Evolutionary conservation across 2,113 vertebrate species (phyloP), one percentile per base, ranked within the genome.

Genomic region (Podarcis cretensis): DNA sequence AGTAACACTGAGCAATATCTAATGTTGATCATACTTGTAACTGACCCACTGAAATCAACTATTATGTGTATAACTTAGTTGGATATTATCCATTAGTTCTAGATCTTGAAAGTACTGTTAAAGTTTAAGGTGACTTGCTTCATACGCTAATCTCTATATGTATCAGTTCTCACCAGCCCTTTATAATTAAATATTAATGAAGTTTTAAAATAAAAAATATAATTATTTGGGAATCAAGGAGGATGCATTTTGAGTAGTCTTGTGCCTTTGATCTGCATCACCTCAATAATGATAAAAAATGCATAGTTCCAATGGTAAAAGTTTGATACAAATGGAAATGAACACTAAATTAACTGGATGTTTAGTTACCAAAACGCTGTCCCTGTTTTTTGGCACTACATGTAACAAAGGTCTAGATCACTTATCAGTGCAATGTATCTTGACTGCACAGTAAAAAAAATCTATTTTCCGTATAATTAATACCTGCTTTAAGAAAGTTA

Each of bases 381-480:
- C 74, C 87, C 90, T 91, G n/a, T 89, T 89, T 89, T 21, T 90
- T 43, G n/a, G 30, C 71, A 63, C 93, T 83, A 80, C 37, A 78
- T 91, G 83, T 93, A 90, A 90, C 21, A 23, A 81, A 95, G 95
- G 96, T 95, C 96, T 97, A 95, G 93, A 92, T 94, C 93, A 95
- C 95, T 94, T 93, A 93, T 96, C 96, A 96, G 95, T 89, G 96
- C 96, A 97, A 97, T 95, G 97, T 97, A 97, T 96, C 95, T 97
- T 97, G 97, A 94, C 96, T 96, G 96, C 94, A 96, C 95, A 96
- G 95, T 81, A 97, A 94, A 95, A 95, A 97, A 97, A 97, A 97
- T 95, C 89, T 23, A 94, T 95, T 85, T 94, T 93, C 94, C 93
- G 93, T 94, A 95, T 95, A 96, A 96, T 95, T 63, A 94, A 79